Base-by-base conservation (phyloP, 2,888 invertebrate genomes). In the Melanargia galathea region DNA sequence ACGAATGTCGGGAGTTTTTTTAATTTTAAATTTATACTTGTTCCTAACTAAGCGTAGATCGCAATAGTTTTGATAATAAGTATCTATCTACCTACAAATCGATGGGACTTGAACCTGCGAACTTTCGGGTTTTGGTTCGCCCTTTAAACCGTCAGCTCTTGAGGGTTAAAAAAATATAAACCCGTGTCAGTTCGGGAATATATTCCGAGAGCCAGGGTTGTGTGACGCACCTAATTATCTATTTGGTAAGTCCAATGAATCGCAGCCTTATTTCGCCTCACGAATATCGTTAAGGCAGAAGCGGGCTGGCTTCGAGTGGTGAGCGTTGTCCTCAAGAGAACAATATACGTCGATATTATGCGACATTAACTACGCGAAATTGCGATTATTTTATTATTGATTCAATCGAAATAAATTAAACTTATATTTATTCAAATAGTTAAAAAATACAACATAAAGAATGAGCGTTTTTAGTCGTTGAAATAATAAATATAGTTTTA, bases 221-320 rank as follows among this genome's bases (percentile, higher is more conserved):
- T 40, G 45, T 48, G 60, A 51, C 56, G 60, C 48, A 60, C 57
- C 55, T 61, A 20, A 45, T 33, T 54, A 33, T 10, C 13, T 10
- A 38, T 38, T n/a, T n/a, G n/a, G n/a, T 49, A 62, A 48, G 63
- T 61, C 38, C 62, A 20, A 55, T 62, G 51, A 55, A 49, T 54
- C 62, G 57, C 48, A 63, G 60, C 67, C 65, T 68, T 65, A 62
- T 60, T 65, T 62, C 56, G 57, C 45, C 48, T 60, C 62, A 65
- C 74, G 72, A 35, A 58, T 48, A 38, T 58, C 33, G 35, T 73
- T 59, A 70, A 73, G 72, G 65, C 73, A 73, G 73, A 71, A 68
- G 69, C 76, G 65, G 73, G 60, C 51, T 64, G 40, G 79, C 61
- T 70, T 74, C 75, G 79, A 77, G 78, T 79, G 77, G 79, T 71